These are phyloP conservation scores for Tachina lurida DNA, from an alignment of 2,888 invertebrate genomes.

Conservation along the genomic window DNA sequence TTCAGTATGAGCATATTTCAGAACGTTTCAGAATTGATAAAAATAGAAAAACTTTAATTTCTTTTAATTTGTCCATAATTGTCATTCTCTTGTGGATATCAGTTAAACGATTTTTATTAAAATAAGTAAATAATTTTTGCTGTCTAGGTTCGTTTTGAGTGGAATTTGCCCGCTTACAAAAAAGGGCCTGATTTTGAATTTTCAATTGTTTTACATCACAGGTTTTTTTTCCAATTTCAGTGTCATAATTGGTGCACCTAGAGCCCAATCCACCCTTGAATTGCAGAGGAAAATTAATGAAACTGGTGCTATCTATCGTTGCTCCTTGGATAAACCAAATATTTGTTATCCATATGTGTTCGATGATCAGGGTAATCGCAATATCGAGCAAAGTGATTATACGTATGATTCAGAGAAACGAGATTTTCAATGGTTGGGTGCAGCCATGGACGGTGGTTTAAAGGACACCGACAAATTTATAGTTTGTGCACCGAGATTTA, in stretches of 20 bases:
- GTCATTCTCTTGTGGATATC: no score
- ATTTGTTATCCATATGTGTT: conserved; percentile 81
- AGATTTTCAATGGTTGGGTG: conserved; percentile 84
- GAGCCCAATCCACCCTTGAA: conserved; percentile 83
- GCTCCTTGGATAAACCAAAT: conserved; percentile 77
- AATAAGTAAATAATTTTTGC: no score
- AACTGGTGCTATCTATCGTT: conserved; percentile 85
- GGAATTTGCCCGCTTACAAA: no score
- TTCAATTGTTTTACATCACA: background rate
- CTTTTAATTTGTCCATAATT: no score
- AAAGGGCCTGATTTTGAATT: background rate
- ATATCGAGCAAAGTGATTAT: conserved; percentile 77
- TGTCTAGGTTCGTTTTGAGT: no score
- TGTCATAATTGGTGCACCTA: conserved; percentile 84
- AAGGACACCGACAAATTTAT: conserved; percentile 82
- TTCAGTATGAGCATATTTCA: no score
- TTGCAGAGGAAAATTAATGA: conserved; percentile 81
- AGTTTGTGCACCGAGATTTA: conserved; percentile 82
- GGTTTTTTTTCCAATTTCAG: conserved; percentile 77
- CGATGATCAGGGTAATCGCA: conserved; percentile 80
- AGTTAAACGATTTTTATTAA: no score
- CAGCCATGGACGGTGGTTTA: conserved; percentile 83
- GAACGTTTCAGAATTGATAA: no score
- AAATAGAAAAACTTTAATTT: no score
- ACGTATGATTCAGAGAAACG: conserved; percentile 81